Evolutionary conservation across 2,797 vertebrate genomes (phyloP).

Genomic region (Ceryle rudis): DNA sequence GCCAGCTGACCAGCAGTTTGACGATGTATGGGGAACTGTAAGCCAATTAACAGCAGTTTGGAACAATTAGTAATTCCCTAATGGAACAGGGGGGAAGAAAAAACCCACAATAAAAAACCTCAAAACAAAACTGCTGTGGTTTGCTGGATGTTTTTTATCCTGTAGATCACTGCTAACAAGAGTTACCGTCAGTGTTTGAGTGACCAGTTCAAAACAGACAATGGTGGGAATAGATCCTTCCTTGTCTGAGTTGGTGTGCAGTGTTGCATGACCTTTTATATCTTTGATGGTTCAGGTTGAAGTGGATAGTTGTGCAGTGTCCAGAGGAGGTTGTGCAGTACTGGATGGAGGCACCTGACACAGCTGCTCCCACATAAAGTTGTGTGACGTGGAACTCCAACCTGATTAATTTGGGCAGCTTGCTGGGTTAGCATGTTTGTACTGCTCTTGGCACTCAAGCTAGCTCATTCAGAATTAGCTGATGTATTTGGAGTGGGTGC

Average conservation of each 20-base stretch:
- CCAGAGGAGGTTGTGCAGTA: background rate
- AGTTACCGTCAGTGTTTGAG: background rate
- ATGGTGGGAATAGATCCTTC: background rate
- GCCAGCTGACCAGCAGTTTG: constrained; percentile 60
- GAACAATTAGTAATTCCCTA: constrained; percentile 54
- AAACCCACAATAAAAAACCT: background rate
- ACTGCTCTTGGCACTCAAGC: background rate
- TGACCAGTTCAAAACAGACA: background rate
- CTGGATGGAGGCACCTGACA: fast-evolving
- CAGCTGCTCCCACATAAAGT: background rate
- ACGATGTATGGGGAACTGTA: constrained; percentile 36
- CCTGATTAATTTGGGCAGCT: background rate
- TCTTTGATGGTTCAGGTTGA: background rate
- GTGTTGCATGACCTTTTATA: fast-evolving
- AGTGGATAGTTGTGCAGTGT: background rate
- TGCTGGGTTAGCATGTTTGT: fast-evolving
- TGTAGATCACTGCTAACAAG: background rate
- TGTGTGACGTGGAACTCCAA: background rate
- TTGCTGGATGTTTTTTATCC: background rate
- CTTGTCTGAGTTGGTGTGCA: background rate
- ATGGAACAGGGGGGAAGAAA: fast-evolving
- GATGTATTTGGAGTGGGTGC: background rate
- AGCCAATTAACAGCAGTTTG: constrained; percentile 64
- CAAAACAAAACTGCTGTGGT: background rate
- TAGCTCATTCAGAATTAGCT: background rate